These are phyloP conservation scores for Halcyon chelicuti DNA, from an alignment of 2,797 vertebrate species.

Conservation along the genomic window DNA sequence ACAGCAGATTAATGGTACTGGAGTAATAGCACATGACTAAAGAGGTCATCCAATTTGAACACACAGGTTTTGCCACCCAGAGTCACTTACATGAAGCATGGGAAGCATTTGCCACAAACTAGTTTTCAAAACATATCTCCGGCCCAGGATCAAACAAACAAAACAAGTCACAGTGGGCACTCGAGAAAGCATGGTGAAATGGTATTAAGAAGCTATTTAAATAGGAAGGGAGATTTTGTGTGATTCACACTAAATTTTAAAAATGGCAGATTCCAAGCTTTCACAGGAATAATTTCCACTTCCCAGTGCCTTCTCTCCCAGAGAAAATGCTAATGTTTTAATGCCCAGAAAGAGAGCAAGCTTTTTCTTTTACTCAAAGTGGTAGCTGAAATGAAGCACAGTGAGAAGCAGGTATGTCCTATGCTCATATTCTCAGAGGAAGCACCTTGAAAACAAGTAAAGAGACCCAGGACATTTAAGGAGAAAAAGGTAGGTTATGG, in stretches of 20 bases:
- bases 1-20: background rate
- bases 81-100: background rate
- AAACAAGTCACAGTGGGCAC: background rate
- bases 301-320: accelerated
- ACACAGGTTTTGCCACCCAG: background rate
- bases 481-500: background rate
- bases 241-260: background rate
- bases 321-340: constrained; percentile 1
- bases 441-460: background rate
- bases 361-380: constrained; percentile 46
- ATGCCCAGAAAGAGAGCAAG: background rate
- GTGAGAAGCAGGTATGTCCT: background rate
- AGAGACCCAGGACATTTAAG: background rate
- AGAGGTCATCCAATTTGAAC: background rate
- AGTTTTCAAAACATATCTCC: background rate
- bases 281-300: constrained; percentile 25
- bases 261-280: background rate
- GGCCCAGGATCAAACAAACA: background rate
- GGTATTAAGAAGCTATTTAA: background rate
- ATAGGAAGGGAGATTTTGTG: background rate
- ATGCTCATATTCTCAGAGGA: background rate
- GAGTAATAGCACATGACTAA: background rate
- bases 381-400: too few relatives aligned
- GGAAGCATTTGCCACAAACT: background rate
- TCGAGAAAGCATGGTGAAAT: background rate